Base-by-base conservation (phyloP, 1,140 invertebrate genomes). In the Batillaria attramentaria region DNA sequence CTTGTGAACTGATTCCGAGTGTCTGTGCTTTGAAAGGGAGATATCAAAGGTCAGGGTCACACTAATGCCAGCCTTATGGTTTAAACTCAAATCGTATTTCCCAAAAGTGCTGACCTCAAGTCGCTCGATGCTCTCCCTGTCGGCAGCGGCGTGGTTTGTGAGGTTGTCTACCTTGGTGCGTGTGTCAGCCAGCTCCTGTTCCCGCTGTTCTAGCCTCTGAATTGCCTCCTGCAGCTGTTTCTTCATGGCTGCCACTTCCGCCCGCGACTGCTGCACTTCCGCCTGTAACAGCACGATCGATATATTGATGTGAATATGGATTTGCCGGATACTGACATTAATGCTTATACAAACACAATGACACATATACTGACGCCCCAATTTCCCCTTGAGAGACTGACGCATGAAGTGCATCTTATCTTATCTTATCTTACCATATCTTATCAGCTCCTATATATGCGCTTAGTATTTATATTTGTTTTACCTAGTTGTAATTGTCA, bases 101-200 rank as follows among this genome's bases (percentile, higher is more conserved):
- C n/a, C n/a, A n/a, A n/a, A n/a, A n/a, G n/a, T n/a, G n/a, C 37
- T 37, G 24, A 74, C 72, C 72, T 74, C 50, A 4, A 74, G 50
- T 0, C 31, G 8, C 3, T 74, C 42, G 5, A 74, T 57, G 20
- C 24, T 74, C 18, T 57, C 46, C 20, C 72, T 33, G 72, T 74
- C 72, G 3, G 28, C 31, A 46, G 28, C 31, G 33, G 72, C 31
- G 46, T 74, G 72, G 72, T 74, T 74, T 43, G 46, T 20, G 31
- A 74, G 72, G 18, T 35, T 60, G 46, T 74, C 50, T 16, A 74
- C 24, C 31, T 31, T 60, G 46, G 54, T 74, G 31, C 60, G 72
- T 13, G 72, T 33, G 50, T 74, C 72, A 8, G 18, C 2, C 31
- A 74, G 46, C 31, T 74, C 72, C 18, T n/a, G 35, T 28, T 54